Conservation (phyloP, 2,113 vertebrate genomes). For the Neogale vison region DNA sequence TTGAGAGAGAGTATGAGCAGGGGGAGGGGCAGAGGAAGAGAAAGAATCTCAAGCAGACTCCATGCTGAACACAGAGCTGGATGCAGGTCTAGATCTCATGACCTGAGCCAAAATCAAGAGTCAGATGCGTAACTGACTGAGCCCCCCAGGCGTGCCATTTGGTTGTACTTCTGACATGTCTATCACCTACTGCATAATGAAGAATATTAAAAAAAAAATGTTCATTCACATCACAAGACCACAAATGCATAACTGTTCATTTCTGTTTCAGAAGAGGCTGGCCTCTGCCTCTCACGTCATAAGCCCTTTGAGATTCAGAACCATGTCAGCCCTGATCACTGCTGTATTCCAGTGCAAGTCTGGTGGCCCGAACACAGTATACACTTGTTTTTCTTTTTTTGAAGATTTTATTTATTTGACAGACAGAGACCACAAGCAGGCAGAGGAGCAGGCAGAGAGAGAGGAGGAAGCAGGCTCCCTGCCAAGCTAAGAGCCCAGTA, state of each 20-base stretch:
- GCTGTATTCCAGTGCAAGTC: background rate
- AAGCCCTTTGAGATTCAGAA: background rate
- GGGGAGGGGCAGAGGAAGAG: background rate
- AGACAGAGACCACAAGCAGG: no score
- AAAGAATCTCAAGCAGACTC: background rate
- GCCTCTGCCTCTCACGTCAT: background rate
- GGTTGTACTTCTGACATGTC: background rate
- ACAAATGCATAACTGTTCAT: background rate
- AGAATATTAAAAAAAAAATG: background rate
- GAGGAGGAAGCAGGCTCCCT: no score
- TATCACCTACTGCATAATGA: background rate
- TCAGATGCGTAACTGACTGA: background rate
- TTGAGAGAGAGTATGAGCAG: background rate
- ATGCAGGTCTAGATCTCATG: background rate
- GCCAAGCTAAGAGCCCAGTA: no score
- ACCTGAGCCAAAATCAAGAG: background rate
- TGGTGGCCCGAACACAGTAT: background rate
- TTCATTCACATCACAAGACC: background rate
- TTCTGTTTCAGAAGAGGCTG: conserved; percentile 2
- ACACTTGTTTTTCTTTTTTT: background rate
- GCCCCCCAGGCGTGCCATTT: background rate
- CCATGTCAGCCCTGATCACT: background rate
- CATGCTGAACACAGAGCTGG: background rate
- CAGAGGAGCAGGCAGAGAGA: no score
- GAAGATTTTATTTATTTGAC: no score